phyloP scores from a whole-genome alignment of 2,113 vertebrate genomes.

The Hydrolagus affinis region DNA sequence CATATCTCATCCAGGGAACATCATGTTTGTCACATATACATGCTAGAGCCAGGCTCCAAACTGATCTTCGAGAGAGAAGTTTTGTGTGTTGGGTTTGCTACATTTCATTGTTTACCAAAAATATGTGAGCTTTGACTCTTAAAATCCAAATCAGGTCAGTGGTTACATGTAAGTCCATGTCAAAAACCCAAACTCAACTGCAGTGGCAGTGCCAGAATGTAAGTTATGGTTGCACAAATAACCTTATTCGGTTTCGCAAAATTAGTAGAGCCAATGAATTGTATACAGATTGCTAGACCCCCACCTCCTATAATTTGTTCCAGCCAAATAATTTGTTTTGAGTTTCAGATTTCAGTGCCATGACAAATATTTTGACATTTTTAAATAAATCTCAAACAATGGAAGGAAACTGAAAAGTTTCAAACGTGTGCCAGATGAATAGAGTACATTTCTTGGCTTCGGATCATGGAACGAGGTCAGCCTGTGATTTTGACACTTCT shows the following conservation, averaged over 20 bases:
- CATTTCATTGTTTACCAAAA: no score
- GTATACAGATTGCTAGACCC: background rate
- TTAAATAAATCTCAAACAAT: constrained; percentile 2
- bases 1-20: no score
- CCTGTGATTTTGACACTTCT: background rate
- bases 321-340: background rate
- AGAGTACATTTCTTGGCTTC: background rate
- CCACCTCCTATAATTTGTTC: background rate
- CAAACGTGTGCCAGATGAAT: constrained; percentile 3
- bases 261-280: background rate
- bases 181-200: background rate
- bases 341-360: no score
- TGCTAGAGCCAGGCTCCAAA: no score
- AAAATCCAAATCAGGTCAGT: background rate
- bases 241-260: background rate
- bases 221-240: background rate
- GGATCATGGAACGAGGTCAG: background rate
- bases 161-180: background rate
- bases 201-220: background rate
- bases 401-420: background rate
- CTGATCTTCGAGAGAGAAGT: no score
- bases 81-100: no score
- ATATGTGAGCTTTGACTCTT: background rate
- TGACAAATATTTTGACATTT: background rate
- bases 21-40: no score